Base-by-base conservation (phyloP, 2,888 invertebrate species). In the Mechanitis messenoides region DNA sequence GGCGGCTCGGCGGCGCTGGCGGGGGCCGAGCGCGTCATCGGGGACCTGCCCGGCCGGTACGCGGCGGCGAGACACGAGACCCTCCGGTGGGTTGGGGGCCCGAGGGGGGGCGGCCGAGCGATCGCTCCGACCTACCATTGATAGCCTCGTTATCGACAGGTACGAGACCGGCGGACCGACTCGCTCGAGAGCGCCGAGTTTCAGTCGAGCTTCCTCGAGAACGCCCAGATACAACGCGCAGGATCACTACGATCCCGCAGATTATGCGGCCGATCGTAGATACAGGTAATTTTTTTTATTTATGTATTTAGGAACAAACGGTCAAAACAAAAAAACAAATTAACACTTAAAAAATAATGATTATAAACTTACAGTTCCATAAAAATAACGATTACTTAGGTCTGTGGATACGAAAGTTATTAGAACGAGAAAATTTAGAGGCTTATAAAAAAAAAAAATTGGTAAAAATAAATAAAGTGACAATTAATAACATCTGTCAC, bases 1-100 rank as follows among this genome's bases (percentile, higher is more conserved):
- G 87, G 90, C 45, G 86, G 92, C 81, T 71, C 89, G 80, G 76
- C 92, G 83, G 73, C 91, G 84, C 62, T 93, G 85, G 76, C 93
- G 85, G 85, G 92, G 81, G 74, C 84, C 75, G 89, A 87, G 67
- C 75, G 87, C 67, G 73, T 85, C 64, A 73, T 76, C 61, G 81
- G 82, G 58, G 88, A 89, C 57, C 69, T 81, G 33, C 69, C 84
- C 38, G 72, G 82, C 35, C 79, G 89, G 56, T 88, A 85, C 69
- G 63, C 83, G 66, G 72, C 85, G 53, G 72, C 84, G 47, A 78
- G 88, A 58, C 88, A 87, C 71, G 88, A 88, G 56, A 76, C 84
- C 33, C 69, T 84, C 58, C 75, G 87, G 69, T 71, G 57, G 33
- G 65, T 65, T 20, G 20, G 20, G 20, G 20, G 20, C 20, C 20